These are phyloP conservation scores for Leptarthrus brevirostris DNA, from an alignment of 2,888 invertebrate species.

Conservation along the genomic window DNA sequence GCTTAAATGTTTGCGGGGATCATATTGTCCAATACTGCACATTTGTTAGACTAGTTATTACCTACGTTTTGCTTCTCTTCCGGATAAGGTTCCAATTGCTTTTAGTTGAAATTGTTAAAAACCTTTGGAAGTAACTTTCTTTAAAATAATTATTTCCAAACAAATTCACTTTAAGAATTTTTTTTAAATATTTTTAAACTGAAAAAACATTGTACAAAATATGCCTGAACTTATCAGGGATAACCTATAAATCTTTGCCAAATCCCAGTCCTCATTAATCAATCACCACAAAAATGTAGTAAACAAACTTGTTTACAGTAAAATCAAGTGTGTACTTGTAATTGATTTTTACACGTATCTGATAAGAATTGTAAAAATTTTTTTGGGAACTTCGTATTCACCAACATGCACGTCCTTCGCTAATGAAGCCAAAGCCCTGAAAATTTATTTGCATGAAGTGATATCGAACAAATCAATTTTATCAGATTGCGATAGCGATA, in stretches of 20 bases:
- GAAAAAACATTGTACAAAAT: no score
- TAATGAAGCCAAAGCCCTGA: background rate
- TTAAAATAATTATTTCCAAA: no score
- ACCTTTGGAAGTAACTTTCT: no score
- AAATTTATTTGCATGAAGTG: conserved; percentile 1
- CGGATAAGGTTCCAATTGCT: no score
- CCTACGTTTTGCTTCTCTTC: no score
- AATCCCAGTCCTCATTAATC: background rate
- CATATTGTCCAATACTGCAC: no score
- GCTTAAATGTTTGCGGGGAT: no score
- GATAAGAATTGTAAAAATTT: background rate
- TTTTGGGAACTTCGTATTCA: background rate
- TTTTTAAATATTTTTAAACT: no score
- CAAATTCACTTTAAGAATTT: no score
- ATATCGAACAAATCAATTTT: conserved; percentile 5
- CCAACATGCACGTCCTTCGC: background rate
- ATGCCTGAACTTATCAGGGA: no score
- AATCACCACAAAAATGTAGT: background rate
- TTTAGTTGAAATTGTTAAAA: no score
- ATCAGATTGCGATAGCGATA: background rate
- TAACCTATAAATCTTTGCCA: background rate
- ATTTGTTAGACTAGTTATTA: no score
- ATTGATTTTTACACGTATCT: background rate
- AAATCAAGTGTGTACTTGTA: conserved; percentile 1
- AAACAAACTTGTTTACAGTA: background rate